These are phyloP conservation scores for Passer montanus DNA, from an alignment of 2,113 vertebrate species.

Conservation along the genomic window DNA sequence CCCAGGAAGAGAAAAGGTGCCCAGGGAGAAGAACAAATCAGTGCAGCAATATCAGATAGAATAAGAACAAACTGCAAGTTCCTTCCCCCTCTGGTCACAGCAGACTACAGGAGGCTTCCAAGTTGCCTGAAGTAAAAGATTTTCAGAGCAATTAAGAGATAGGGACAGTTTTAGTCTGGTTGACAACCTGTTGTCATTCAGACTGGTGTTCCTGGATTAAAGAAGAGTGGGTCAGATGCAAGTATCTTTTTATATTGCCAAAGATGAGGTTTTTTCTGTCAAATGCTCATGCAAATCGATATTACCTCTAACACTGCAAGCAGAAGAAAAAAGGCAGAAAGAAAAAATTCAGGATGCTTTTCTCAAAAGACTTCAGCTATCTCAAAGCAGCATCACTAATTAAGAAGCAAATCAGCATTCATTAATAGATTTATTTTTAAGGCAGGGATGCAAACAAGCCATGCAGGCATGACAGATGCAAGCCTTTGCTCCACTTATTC, in stretches of 20 bases:
- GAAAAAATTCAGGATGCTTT: background rate
- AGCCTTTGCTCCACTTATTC: background rate
- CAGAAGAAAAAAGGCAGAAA: background rate
- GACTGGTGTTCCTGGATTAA: background rate
- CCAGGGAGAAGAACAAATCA: background rate
- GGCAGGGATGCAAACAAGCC: background rate
- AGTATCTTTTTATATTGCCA: background rate
- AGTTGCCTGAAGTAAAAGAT: background rate
- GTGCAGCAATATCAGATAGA: background rate
- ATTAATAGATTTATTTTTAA: background rate
- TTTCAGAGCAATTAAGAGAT: background rate
- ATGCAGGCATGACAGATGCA: background rate
- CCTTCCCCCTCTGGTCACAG: background rate
- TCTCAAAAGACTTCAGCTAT: background rate
- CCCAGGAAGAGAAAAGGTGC: background rate
- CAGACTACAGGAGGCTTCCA: background rate
- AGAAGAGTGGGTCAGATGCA: background rate
- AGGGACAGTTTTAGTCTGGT: background rate
- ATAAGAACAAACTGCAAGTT: background rate
- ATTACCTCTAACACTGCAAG: background rate
- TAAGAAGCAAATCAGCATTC: conserved; percentile 13
- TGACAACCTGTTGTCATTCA: background rate
- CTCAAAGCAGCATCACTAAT: background rate
- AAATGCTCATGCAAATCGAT: background rate
- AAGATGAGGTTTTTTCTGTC: background rate